Conservation (phyloP, 2,113 vertebrate genomes). For the Tychaedon coryphoeus region DNA sequence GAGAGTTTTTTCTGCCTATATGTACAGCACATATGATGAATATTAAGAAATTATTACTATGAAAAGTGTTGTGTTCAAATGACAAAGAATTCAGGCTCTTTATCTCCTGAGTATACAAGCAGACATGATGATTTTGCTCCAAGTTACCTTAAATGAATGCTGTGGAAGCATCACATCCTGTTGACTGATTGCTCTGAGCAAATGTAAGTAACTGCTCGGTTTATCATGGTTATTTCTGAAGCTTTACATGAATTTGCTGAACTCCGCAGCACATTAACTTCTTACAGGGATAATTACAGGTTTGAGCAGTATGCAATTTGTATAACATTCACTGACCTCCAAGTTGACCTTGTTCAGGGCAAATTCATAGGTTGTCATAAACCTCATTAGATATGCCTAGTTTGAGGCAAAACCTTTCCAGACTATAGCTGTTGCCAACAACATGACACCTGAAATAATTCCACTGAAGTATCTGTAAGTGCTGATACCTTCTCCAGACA, state of each 20-base stretch:
- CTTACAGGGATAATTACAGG: constrained; percentile 73
- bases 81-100: background rate
- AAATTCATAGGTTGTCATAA: constrained; percentile 75
- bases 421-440: constrained; percentile 19
- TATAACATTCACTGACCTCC: constrained; percentile 72
- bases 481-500: background rate
- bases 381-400: constrained; percentile 75
- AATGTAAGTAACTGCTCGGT: background rate
- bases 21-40: background rate
- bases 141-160: background rate
- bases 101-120: background rate
- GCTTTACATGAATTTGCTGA: constrained; percentile 60
- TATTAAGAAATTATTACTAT: background rate
- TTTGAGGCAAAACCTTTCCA: constrained; percentile 74
- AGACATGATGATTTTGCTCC: background rate
- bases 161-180: background rate
- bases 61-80: background rate
- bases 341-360: constrained; percentile 70
- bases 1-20: background rate
- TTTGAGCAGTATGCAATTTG: constrained; percentile 71
- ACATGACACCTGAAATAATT: constrained; percentile 32
- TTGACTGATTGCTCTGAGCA: background rate
- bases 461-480: background rate
- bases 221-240: constrained; percentile 54
- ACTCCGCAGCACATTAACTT: constrained; percentile 65